Evolutionary conservation across 2,888 invertebrate species (phyloP), one percentile per base, ranked within the genome.

Genomic region (Ceriagrion tenellum): DNA sequence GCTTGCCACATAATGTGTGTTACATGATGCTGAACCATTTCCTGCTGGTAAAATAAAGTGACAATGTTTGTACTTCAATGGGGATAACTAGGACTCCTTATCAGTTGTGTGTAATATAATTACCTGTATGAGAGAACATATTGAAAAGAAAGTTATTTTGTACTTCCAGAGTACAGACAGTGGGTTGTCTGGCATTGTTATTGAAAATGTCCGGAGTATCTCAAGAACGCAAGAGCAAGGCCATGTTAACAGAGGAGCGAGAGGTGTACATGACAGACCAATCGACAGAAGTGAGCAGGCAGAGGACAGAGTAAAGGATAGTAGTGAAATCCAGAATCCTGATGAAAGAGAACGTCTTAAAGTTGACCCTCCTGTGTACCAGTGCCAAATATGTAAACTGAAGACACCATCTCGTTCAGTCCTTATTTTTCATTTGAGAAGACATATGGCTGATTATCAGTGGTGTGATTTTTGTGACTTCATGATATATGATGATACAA

Each of bases 401-500:
- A 63, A 23, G 63, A 91, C 91, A 91, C 26, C 40, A 26, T 91
- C 91, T 20, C 91, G 40, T 8, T 63, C 91, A 26, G 63, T 91
- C 69, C 91, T 91, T 18, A 20, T 91, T 20, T 91, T 91, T 40
- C 91, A 91, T 69, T 59, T 91, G 26, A 91, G 91, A 69, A 91
- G 59, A 91, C 91, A 91, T 12, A 91, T 91, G 91, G 63, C 91
- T 13, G 35, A 56, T 26, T 91, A 40, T 40, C 91, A 91, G 40
- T 63, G 40, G 63, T 91, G 91, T 91, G 91, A 91, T 91, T 91
- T 91, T 35, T 91, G 91, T 91, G 91, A 91, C 26, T 55, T 63
- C n/a, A 35, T 8, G 16, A 18, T 81, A 35, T 47, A 40, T 16
- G 91, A 63, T 13, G 91, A 81, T 40, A 63, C 59, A 20, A 59